A percentile compares a stretch with the other conserved stretches of the same genome.
Conservation (phyloP, 2,113 vertebrate genomes). For the Petrocephalus zakoni region DNA sequence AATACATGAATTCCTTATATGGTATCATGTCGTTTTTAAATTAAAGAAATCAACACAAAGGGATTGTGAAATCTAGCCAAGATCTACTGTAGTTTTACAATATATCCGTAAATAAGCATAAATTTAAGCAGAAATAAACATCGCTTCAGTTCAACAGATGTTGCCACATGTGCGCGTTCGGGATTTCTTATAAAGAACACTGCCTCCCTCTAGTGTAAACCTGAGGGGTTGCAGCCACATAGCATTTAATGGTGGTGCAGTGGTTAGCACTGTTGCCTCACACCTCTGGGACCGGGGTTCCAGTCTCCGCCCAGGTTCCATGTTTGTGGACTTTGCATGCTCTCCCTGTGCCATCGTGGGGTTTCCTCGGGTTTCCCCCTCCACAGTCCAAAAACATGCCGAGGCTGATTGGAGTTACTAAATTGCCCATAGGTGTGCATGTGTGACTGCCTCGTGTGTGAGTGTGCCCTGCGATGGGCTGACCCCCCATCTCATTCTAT, state of each 20-base stretch:
- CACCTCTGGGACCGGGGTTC: too few relatives aligned
- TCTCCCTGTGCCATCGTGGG: too few relatives aligned
- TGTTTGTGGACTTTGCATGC: too few relatives aligned
- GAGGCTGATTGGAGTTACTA: too few relatives aligned
- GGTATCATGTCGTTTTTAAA: not conserved
- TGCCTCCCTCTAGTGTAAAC: not conserved
- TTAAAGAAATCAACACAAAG: not conserved
- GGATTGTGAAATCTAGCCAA: not conserved
- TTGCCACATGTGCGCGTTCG: not conserved
- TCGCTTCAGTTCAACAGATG: not conserved
- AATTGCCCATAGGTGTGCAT: too few relatives aligned
- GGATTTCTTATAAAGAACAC: not conserved
- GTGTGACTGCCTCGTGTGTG: too few relatives aligned
- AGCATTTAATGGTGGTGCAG: not conserved
- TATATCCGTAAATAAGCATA: not conserved
- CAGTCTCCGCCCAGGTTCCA: too few relatives aligned
- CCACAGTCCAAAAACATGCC: too few relatives aligned
- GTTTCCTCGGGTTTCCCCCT: too few relatives aligned
- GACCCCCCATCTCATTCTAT: not conserved
- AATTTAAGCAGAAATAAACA: not conserved
- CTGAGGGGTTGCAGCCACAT: not conserved
- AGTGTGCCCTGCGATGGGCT: too few relatives aligned
- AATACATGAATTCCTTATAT: not conserved
- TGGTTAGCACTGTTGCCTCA: too few relatives aligned
- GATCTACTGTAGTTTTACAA: not conserved